Conservation (phyloP, 2,113 vertebrate species). For the Prietella phreatophila region DNA sequence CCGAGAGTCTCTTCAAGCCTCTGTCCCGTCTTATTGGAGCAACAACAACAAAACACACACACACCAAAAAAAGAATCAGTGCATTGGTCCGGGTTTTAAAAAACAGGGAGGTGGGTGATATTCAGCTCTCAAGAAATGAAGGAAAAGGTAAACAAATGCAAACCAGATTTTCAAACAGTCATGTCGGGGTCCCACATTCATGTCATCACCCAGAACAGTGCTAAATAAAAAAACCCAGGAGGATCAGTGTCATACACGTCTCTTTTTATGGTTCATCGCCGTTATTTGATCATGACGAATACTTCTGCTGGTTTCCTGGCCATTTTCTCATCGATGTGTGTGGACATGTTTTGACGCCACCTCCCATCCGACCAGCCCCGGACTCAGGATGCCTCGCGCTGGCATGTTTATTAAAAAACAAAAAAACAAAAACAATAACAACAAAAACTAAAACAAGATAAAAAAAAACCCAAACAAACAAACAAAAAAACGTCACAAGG, state of each 20-base stretch:
- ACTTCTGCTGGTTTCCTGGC: slow-evolving; percentile 49
- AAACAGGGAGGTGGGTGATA: slow-evolving; percentile 57
- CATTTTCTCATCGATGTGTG: slow-evolving; percentile 54
- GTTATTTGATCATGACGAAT: slow-evolving; percentile 63
- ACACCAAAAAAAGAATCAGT: neutral
- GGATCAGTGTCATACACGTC: slow-evolving; percentile 44
- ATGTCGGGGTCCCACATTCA: slow-evolving; percentile 63
- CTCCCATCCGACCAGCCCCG: slow-evolving; percentile 43
- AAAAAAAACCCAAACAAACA: neutral
- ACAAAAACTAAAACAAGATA: slow-evolving; percentile 16
- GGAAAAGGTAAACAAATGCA: slow-evolving; percentile 52
- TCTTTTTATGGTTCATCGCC: slow-evolving; percentile 60
- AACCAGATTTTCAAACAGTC: slow-evolving; percentile 58
- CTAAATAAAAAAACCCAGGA: slow-evolving; percentile 27
- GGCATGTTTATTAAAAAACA: slow-evolving; percentile 50
- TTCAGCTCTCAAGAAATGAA: slow-evolving; percentile 67
- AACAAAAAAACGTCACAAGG: slow-evolving; percentile 18
- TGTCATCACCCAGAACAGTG: slow-evolving; percentile 66
- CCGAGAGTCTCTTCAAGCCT: neutral
- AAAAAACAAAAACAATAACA: neutral
- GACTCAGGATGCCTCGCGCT: slow-evolving; percentile 58
- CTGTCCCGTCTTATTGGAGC: slow-evolving; percentile 26
- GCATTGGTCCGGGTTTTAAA: slow-evolving; percentile 56
- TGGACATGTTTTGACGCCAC: slow-evolving; percentile 54
- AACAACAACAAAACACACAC: neutral